Base-by-base conservation (phyloP, 2,797 vertebrate species). In the Coregonus suidteri region DNA sequence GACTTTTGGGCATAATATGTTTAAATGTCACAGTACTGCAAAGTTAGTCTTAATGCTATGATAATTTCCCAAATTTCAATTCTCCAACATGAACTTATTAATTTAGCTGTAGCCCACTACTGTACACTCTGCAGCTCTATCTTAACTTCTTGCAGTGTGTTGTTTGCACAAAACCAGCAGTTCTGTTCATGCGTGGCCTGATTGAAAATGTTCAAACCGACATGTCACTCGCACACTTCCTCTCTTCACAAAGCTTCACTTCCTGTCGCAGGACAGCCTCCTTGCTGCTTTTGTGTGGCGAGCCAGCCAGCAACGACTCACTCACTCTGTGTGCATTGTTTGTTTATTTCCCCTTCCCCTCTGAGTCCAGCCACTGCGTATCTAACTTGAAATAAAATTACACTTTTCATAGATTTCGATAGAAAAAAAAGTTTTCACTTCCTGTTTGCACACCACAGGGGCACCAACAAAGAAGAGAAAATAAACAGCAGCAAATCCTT, bases 211-310 rank as follows among this genome's bases (percentile, higher is more conserved):
- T 77, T 80, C 69, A 72, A 79, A 83, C 71, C 73, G 56, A 83
- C 80, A 31, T 81, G 75, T 78, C 64, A 51, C 25, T 80, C 54
- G 41, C 25, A 18, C 85, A 85, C 53, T 74, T 91, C 91, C 87
- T 87, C 83, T 85, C 82, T 85, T 82, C 70, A 90, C 87, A 88
- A 87, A 85, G 80, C 81, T 73, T 54, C 69, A 80, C 89, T 91
- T 94, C 92, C 91, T 89, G 82, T 92, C 86, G 83, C 80, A 76
- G 86, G 87, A 83, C 82, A 79, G 83, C 59, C 20, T 64, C 85
- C 88, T 91, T 90, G 85, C 87, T 88, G 80, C 84, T 90, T 92
- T 91, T 90, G 84, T 89, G 84, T 86, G 1, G 13, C 81, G 84
- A 83, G 84, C 79, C 79, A 20, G 51, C 20, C 71, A 64, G 59